Percentiles rank a stretch among this genome's conserved stretches.
phyloP scores from a whole-genome alignment of 2,888 invertebrate genomes.

The Leucoptera coffeella region DNA sequence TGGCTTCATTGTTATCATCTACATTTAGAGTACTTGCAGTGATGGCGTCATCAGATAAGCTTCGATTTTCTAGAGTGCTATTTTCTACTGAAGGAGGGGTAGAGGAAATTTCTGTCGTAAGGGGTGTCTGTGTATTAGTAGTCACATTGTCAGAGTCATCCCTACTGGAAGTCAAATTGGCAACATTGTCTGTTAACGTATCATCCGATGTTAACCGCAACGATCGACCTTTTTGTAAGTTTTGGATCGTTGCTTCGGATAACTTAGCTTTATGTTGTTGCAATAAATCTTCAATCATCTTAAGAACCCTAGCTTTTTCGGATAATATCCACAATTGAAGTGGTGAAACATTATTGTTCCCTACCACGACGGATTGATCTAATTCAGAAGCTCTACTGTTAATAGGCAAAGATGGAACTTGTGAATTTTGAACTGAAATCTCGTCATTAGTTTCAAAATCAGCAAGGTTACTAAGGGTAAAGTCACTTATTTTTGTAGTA shows the following conservation, averaged over 20 bases:
- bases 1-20: constrained; percentile 2
- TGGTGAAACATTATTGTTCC: constrained; percentile 23
- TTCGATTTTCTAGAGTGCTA: neutral
- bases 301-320: constrained; percentile 40
- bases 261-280: constrained; percentile 29
- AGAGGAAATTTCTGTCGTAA: constrained; percentile 8
- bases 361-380: too few relatives aligned
- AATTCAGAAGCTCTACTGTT: too few relatives aligned
- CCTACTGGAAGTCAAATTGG: constrained; percentile 16
- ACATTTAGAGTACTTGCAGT: neutral
- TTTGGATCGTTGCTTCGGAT: constrained; percentile 19
- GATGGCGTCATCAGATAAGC: neutral
- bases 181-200: constrained; percentile 28
- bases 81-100: constrained; percentile 4
- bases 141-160: constrained; percentile 6
- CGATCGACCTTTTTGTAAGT: neutral
- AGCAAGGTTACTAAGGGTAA: constrained; percentile 11
- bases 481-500: constrained; percentile 22
- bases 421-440: too few relatives aligned
- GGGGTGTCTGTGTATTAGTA: constrained; percentile 8
- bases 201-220: constrained; percentile 29
- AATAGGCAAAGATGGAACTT: too few relatives aligned
- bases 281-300: constrained; percentile 45
- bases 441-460: constrained; percentile 9
- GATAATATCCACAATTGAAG: constrained; percentile 37